phyloP scores from a whole-genome alignment of 2,888 invertebrate genomes.

The Drosophila nr. perissopoda region DNA sequence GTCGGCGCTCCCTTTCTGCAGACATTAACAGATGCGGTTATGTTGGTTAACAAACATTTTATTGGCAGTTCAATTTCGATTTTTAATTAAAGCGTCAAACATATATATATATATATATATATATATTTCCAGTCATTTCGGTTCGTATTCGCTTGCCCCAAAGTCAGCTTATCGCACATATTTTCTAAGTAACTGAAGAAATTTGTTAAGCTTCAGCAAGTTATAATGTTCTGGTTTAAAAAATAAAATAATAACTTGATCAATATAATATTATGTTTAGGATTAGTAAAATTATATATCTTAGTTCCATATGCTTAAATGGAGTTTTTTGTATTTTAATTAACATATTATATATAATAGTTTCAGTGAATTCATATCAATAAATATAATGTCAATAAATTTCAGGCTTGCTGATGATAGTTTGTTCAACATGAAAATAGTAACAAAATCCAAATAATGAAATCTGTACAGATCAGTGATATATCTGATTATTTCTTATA shows the following conservation, averaged over 20 bases:
- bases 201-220: not conserved
- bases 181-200: not conserved
- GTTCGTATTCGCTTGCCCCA: not conserved
- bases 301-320: not conserved
- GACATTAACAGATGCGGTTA: slow-evolving; percentile 78
- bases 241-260: too few species aligned
- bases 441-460: accelerated
- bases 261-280: not conserved
- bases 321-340: accelerated
- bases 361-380: too few species aligned
- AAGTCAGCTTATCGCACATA: not conserved
- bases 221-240: not conserved
- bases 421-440: not conserved
- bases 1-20: slow-evolving; percentile 62
- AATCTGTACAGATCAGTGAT: not conserved
- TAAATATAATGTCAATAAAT: not conserved
- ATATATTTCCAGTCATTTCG: slow-evolving; percentile 48
- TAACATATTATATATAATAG: too few species aligned
- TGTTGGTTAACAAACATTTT: slow-evolving; percentile 80
- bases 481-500: not conserved
- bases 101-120: too few species aligned
- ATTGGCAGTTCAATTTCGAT: slow-evolving; percentile 77
- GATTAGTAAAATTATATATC: accelerated
- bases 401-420: not conserved
- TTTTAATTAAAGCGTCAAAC: slow-evolving; percentile 74